Evolutionary conservation across 2,113 vertebrate genomes (phyloP), one percentile per base, ranked within the genome.

Genomic region (Vulpes lagopus): DNA sequence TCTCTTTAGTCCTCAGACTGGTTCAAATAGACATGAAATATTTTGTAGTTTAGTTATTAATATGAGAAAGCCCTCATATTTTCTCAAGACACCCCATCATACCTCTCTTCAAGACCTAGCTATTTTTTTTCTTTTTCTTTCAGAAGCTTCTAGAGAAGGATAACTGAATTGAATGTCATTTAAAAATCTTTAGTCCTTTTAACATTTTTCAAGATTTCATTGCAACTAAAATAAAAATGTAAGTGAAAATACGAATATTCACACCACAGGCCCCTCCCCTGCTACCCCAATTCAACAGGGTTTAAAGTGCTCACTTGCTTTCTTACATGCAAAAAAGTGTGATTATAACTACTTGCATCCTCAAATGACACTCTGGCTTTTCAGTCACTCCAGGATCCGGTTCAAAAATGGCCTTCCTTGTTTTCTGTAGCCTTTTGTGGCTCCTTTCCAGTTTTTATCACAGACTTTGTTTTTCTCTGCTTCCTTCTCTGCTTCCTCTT

Each of bases 401-500:
- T 86, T 97, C 81, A 94, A 91, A 98, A 98, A 89, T 79, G 96
- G 94, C 94, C 95, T 96, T 96, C 94, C 74, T 98, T 97, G 88
- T 97, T 96, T 96, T 95, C 78, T 90, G 78, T 94, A 78, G 94
- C 53, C 71, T 27, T 94, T 19, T n/a, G 35, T 96, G 97, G 97
- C 96, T 96, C 80, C 78, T 96, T 96, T 96, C 96, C 97, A 98
- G 93, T 87, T 89, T 95, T 74, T 88, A 96, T 97, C 96, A 98
- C 93, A 96, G 96, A 97, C 88, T 97, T 95, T 97, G 94, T 97
- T 97, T 96, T 96, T 96, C 95, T 97, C 92, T 90, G 91, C 82
- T 88, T 88, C 81, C 90, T 85, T 91, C 59, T 93, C 67, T 91
- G 92, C 95, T 97, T 98, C 97, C 97, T 96, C 73, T 93, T 96